These are phyloP conservation scores for Microcebus ravelobensis DNA, from an alignment of 2,113 vertebrate species.

Conservation along the genomic window DNA sequence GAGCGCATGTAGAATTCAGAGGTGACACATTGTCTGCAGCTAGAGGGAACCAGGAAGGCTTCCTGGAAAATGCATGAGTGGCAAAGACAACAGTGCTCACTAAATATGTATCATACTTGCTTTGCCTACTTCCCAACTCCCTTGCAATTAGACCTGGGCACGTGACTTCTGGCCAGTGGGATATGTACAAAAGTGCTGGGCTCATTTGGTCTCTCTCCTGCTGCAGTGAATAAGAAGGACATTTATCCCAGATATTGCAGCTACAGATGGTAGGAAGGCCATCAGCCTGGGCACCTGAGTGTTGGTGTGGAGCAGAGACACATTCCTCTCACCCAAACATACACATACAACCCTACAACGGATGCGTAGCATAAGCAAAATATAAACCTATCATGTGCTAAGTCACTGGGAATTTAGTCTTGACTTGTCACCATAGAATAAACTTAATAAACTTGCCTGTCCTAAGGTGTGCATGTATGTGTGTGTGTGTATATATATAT, in stretches of 20 bases:
- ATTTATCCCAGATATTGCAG: not conserved
- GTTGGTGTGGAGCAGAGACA: not conserved
- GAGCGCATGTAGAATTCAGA: not conserved
- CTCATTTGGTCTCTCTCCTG: not conserved
- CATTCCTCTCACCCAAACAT: not conserved
- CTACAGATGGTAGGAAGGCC: not conserved
- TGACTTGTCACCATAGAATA: not conserved
- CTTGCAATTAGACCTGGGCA: not conserved
- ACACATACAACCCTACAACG: not conserved
- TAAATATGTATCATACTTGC: not conserved
- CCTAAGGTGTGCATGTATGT: not conserved
- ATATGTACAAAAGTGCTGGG: too few relatives aligned
- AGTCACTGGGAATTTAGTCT: not conserved
- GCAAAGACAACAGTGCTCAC: not conserved
- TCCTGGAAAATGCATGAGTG: not conserved
- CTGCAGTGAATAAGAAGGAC: not conserved
- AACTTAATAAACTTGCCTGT: not conserved
- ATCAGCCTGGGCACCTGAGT: not conserved
- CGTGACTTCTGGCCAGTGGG: not conserved
- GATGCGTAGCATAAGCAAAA: not conserved
- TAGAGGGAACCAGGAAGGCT: not conserved
- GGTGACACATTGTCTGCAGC: not conserved
- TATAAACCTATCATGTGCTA: not conserved
- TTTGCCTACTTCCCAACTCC: not conserved
- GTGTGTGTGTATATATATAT: too few relatives aligned